Percentiles rank a stretch among this genome's conserved stretches.
phyloP scores from a whole-genome alignment of 2,113 vertebrate species.

The Oreochromis tanganicae region DNA sequence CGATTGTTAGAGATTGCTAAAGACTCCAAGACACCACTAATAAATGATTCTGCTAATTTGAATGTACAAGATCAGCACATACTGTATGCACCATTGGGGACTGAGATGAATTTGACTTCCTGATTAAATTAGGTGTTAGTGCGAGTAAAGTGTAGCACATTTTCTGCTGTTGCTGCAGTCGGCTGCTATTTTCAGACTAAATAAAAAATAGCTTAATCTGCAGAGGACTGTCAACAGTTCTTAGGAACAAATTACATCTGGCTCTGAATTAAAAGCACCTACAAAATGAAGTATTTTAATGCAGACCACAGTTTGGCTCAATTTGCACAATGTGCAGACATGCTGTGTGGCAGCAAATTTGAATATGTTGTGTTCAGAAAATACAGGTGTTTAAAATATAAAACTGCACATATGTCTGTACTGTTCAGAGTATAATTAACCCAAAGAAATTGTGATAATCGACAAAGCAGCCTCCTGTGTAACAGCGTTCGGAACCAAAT shows the following conservation, averaged over 20 bases:
- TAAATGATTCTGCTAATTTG: constrained; percentile 9
- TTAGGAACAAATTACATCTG: background rate
- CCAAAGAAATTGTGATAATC: background rate
- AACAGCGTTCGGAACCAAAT: background rate
- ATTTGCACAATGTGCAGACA: background rate
- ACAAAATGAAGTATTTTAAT: background rate
- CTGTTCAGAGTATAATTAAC: background rate
- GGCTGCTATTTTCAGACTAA: background rate
- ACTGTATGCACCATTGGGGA: background rate
- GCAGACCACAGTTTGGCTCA: background rate
- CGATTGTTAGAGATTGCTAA: background rate
- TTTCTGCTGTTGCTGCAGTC: background rate
- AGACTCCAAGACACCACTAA: background rate
- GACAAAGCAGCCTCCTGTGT: background rate
- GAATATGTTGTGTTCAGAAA: background rate
- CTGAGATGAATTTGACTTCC: background rate
- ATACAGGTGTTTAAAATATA: background rate
- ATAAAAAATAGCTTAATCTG: background rate
- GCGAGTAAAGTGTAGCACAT: background rate
- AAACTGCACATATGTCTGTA: background rate
- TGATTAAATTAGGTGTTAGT: background rate
- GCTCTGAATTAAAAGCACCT: constrained; percentile 11
- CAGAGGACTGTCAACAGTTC: background rate
- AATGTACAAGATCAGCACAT: background rate
- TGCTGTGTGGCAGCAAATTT: background rate